A percentile compares a stretch with the other conserved stretches of the same genome.
Conservation (phyloP, 1,140 invertebrate genomes). For the Drosophila littoralis region DNA sequence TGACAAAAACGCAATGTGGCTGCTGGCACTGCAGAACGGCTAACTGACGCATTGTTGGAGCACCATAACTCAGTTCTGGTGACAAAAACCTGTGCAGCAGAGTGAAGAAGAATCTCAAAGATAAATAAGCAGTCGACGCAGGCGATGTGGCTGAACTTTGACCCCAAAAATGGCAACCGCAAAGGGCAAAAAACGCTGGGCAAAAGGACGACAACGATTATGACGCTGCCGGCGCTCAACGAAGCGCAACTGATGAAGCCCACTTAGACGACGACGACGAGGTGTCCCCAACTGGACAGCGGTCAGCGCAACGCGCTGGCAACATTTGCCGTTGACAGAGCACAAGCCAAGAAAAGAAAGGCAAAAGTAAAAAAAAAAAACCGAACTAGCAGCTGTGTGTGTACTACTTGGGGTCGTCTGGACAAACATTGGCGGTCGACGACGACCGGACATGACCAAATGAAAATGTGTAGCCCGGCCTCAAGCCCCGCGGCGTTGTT, state of each 20-base stretch:
- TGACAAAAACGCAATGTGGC: constrained; percentile 67
- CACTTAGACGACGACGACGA: constrained; percentile 65
- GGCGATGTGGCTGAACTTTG: constrained; percentile 66
- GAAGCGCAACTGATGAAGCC: constrained; percentile 79
- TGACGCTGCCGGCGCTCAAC: constrained; percentile 65
- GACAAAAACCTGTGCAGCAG: constrained; percentile 67
- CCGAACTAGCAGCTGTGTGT: constrained; percentile 46
- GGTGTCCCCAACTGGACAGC: constrained; percentile 62
- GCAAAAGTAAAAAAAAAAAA: constrained; percentile 25
- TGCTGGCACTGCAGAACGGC: constrained; percentile 21
- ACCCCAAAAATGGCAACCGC: constrained; percentile 65
- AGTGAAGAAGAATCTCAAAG: constrained; percentile 81
- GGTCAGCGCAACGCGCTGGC: constrained; percentile 51
- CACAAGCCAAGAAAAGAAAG: constrained; percentile 44
- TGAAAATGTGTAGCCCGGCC: constrained; percentile 73
- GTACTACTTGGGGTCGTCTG: constrained; percentile 83
- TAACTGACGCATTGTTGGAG: constrained; percentile 77
- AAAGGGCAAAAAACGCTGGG: constrained; percentile 44
- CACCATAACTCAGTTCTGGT: constrained; percentile 26
- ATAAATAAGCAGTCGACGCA: constrained; percentile 74
- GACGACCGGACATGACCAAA: constrained; percentile 75
- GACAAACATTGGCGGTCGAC: constrained; percentile 78
- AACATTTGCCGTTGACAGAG: constrained; percentile 78
- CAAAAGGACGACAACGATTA: constrained; percentile 61
- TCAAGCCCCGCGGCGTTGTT: constrained; percentile 52